Conservation (phyloP, 2,113 vertebrate species). For the Meles meles region DNA sequence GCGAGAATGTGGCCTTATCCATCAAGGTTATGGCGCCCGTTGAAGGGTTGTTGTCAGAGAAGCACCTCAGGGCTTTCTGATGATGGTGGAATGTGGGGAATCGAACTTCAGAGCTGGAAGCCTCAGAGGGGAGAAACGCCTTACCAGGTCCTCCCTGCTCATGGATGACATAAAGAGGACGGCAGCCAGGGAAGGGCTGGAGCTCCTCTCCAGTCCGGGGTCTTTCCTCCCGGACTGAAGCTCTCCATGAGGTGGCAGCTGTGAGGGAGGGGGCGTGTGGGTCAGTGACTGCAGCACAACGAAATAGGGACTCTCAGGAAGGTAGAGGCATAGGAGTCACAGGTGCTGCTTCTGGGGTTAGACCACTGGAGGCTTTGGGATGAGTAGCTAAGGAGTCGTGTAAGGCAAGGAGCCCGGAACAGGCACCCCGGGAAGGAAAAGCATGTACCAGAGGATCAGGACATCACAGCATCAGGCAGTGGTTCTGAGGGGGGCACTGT, state of each 20-base stretch:
- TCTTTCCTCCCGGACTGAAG: neutral
- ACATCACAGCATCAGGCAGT: neutral
- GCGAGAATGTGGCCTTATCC: neutral
- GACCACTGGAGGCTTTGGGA: neutral
- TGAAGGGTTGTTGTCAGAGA: neutral
- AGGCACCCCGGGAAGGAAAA: neutral
- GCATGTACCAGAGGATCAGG: rapidly evolving
- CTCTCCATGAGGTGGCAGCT: neutral
- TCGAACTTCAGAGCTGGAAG: neutral
- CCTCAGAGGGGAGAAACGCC: neutral
- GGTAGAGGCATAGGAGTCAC: neutral
- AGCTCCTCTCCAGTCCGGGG: neutral
- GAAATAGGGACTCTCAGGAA: neutral
- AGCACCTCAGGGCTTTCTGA: neutral
- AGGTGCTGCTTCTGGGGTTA: neutral
- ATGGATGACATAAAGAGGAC: neutral
- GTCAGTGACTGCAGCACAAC: rapidly evolving
- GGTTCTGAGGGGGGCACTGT: rapidly evolving
- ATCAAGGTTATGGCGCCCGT: neutral
- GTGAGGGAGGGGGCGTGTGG: rapidly evolving
- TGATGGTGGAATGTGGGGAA: neutral
- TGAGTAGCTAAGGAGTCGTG: neutral
- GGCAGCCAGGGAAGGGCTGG: neutral
- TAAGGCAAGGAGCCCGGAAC: neutral
- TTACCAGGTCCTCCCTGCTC: neutral